Conservation (phyloP, 2,888 invertebrate genomes). For the Lamellibrachia satsuma region DNA sequence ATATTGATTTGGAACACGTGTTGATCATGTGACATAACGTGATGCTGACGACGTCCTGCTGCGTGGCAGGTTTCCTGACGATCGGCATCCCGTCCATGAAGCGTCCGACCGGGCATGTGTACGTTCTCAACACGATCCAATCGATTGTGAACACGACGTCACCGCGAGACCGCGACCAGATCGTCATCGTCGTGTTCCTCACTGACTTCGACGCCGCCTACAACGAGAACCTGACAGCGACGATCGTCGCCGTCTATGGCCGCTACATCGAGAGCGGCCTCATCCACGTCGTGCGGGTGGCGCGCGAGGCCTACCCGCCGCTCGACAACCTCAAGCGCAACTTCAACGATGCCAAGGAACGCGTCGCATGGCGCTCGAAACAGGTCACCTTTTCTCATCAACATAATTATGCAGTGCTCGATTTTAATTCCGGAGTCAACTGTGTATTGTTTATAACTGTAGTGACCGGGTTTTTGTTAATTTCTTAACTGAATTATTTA, state of each 20-base stretch:
- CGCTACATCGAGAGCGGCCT: constrained; percentile 57
- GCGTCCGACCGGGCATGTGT: constrained; percentile 56
- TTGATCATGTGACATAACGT: neutral
- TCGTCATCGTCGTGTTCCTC: constrained; percentile 62
- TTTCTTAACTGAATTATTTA: too few species aligned
- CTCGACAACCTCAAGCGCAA: constrained; percentile 52
- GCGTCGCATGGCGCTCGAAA: constrained; percentile 62
- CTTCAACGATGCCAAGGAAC: constrained; percentile 57
- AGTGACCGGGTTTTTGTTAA: too few species aligned
- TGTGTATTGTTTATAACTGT: neutral
- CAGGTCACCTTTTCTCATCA: constrained; percentile 49
- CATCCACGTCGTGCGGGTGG: constrained; percentile 57
- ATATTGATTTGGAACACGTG: neutral
- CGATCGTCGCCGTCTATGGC: constrained; percentile 43
- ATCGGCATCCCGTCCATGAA: constrained; percentile 65
- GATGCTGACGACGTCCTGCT: constrained; percentile 14
- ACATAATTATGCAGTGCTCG: neutral
- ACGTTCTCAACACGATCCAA: constrained; percentile 61
- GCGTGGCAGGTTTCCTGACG: constrained; percentile 57
- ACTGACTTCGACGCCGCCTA: constrained; percentile 58
- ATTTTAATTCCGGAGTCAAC: neutral
- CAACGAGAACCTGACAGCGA: constrained; percentile 41
- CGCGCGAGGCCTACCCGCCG: constrained; percentile 49
- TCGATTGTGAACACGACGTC: constrained; percentile 61
- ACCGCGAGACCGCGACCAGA: constrained; percentile 49